Evolutionary conservation across 2,888 invertebrate genomes (phyloP), one percentile per base, ranked within the genome.

Genomic region (Drosophila flavopinicola): DNA sequence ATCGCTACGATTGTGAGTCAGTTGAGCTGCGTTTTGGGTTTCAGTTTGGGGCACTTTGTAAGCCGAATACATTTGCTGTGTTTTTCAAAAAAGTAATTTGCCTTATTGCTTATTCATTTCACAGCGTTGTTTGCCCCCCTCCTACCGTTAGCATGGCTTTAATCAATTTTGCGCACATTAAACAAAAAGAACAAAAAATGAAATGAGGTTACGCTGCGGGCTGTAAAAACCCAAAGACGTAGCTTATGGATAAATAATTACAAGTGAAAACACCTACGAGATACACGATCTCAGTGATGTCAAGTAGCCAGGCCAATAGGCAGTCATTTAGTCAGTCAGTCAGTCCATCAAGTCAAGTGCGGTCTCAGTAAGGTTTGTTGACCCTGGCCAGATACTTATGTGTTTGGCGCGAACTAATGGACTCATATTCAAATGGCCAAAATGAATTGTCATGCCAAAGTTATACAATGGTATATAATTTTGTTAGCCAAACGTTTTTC

Each of bases 221-320:
- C 49, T 24, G 32, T 53, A 48, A 49, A 61, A 51, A 37, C 32
- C 32, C 49, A 72, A 38, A 52, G 42, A 39, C 37, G 39, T 41
- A 41, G 45, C 63, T 80, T 86, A 80, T 80, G 87, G 77, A 29
- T 86, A 86, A 84, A 86, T 80, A 86, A 80, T 84, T 86, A 86
- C 87, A 74, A 79, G 71, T 75, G 71, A 76, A 84, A 79, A 86
- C 80, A 80, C 87, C 80, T 80, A 80, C 80, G 68, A 79, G 66
- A 60, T 57, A 59, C 72, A 72, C 70, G 75, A 75, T 75, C 48
- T 53, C 39, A 53, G 54, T 33, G 73, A 57, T 56, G 72, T 67
- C 73, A 71, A 72, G 76, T 76, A 63, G 74, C 72, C 66, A n/a
- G 74, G 51, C 71, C 68, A 63, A 72, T 48, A 44, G 61, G 15